Evolutionary conservation across 2,113 vertebrate genomes (phyloP), one percentile per base, ranked within the genome.

Genomic region (Dipodomys stephensi): DNA sequence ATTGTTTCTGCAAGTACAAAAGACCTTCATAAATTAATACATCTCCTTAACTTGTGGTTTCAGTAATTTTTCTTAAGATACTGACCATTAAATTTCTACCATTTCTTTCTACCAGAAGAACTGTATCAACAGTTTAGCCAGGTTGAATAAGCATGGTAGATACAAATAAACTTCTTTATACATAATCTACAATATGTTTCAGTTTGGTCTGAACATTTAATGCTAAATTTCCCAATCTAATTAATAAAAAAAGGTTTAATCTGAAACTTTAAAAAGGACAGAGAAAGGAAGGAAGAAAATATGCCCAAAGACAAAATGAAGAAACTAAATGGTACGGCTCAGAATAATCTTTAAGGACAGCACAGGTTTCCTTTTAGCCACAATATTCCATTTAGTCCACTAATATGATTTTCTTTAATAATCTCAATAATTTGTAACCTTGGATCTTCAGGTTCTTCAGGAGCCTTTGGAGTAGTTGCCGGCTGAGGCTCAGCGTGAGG

Each of bases 401-500:
- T 9, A 76, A 46, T 12, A 28, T 15, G 15, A 16, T 39, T 73
- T 73, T 35, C 15, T 73, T 28, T 73, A 30, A 32, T 9, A 32
- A 82, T 32, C 49, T 67, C 35, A 57, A 12, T 72, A 44, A 77
- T 57, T 91, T 9, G 93, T 96, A 97, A 99, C 99, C 99, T 99
- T 87, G 97, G 86, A 94, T 98, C 98, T 10, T 99, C 99, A 96
- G 97, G 92, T 62, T 99, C 99, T 82, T 99, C 99, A 27, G 98
- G 87, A 67, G 97, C 97, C 97, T 99, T 99, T 68, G 99, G 97
- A 65, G 99, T 98, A 74, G 96, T 96, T 91, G 98, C 98, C 7
- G 98, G 98, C 67, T 99, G 98, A 10, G 99, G 97, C 57, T 99
- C 99, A 0, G 98, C 28, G 1, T 98, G 99, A 16, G 99, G 97